These are phyloP conservation scores for Zeus faber DNA, from an alignment of 2,113 vertebrate species.

Conservation along the genomic window DNA sequence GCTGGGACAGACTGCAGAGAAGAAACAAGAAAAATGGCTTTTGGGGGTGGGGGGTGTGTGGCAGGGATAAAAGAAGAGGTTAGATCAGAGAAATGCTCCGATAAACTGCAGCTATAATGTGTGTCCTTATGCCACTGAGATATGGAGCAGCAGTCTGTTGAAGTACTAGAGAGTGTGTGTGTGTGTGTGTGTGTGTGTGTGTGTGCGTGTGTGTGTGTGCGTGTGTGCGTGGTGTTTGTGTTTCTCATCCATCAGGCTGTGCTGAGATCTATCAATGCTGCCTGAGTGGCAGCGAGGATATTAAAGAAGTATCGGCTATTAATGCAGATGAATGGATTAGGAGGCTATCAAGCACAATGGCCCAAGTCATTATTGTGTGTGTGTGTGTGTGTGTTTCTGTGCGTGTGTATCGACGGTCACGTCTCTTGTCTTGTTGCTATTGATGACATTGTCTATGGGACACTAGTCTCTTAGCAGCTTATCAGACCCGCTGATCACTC, in stretches of 20 bases:
- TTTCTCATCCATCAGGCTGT: not conserved
- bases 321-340: constrained; percentile 52
- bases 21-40: constrained; percentile 18
- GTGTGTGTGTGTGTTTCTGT: too few species aligned
- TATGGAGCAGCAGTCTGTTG: too few species aligned
- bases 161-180: too few species aligned
- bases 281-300: not conserved
- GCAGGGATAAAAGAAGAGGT: not conserved
- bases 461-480: constrained; percentile 34
- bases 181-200: too few species aligned
- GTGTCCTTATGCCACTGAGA: not conserved
- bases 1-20: constrained; percentile 19
- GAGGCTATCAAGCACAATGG: constrained; percentile 27
- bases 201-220: too few species aligned
- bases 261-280: constrained; percentile 20
- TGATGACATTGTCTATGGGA: constrained; percentile 30
- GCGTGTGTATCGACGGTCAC: constrained; percentile 49
- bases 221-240: not conserved
- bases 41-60: not conserved
- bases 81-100: not conserved
- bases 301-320: constrained; percentile 23
- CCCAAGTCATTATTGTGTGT: constrained; percentile 20
- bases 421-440: constrained; percentile 63
- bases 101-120: not conserved
- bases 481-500: constrained; percentile 48